Conservation (phyloP, 2,113 vertebrate genomes). For the Stigmatopora nigra region DNA sequence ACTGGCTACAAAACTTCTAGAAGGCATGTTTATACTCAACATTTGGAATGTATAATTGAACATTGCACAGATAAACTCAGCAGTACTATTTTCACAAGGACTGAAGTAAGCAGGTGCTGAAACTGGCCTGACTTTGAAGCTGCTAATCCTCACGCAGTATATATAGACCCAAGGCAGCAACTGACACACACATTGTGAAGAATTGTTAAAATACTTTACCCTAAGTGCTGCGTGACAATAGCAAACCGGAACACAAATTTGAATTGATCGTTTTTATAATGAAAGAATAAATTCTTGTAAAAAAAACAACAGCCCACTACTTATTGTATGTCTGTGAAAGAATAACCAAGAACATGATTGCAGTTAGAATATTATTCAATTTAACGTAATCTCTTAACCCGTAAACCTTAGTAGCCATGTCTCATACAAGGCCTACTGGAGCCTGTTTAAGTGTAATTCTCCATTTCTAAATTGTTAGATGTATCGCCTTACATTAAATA, state of each 20-base stretch:
- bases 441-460: background rate
- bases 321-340: background rate
- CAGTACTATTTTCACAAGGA: conserved; percentile 28
- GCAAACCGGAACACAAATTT: background rate
- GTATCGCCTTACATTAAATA: background rate
- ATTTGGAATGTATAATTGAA: background rate
- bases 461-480: background rate
- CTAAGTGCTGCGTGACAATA: conserved; percentile 9
- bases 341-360: background rate
- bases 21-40: background rate
- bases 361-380: background rate
- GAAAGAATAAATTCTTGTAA: background rate
- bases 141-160: conserved; percentile 65
- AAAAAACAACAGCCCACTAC: background rate
- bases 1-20: background rate
- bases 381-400: background rate
- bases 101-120: conserved; percentile 65
- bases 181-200: conserved; percentile 29
- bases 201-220: conserved; percentile 36
- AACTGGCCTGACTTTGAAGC: conserved; percentile 42
- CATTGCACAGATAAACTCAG: background rate
- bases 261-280: background rate
- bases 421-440: background rate
- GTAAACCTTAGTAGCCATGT: background rate
- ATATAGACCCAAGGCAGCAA: conserved; percentile 55